phyloP scores from a whole-genome alignment of 2,113 vertebrate genomes.

The Labeo catla region DNA sequence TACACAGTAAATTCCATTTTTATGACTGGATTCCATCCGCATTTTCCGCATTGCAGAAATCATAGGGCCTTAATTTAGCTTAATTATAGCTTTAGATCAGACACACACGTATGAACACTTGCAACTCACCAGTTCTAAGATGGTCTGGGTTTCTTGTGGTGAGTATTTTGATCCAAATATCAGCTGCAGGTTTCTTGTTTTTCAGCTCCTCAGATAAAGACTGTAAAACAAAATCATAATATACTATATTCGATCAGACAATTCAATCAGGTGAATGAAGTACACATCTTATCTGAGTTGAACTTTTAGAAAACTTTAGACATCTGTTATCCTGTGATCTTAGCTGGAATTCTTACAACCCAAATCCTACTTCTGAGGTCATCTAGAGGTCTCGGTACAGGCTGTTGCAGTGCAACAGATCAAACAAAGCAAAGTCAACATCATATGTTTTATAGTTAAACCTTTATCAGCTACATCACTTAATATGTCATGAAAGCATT shows the following conservation, averaged over 20 bases:
- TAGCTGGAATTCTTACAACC: not conserved
- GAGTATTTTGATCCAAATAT: slow-evolving; percentile 69
- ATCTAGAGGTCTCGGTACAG: not conserved
- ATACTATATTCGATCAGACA: not conserved
- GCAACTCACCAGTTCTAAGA: slow-evolving; percentile 65
- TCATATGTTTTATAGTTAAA: not conserved
- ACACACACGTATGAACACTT: not conserved
- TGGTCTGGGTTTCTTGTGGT: slow-evolving; percentile 68
- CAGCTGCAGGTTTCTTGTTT: slow-evolving; percentile 64
- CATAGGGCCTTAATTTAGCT: too few species aligned
- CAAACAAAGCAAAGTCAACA: slow-evolving; percentile 3
- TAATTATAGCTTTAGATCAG: not conserved
- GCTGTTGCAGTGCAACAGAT: not conserved
- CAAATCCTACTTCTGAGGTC: not conserved
- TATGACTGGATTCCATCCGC: too few species aligned
- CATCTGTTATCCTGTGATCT: not conserved
- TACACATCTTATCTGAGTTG: not conserved
- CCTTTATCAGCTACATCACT: not conserved
- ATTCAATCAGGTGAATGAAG: not conserved
- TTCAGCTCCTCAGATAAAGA: slow-evolving; percentile 63
- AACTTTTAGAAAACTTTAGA: too few species aligned
- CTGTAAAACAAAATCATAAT: slow-evolving; percentile 50
- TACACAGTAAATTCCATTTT: too few species aligned
- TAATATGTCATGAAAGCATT: not conserved
- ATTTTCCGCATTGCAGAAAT: too few species aligned